phyloP scores from a whole-genome alignment of 35 echinoderm and acorn worm genomes.

The Heliocidaris erythrogramma region DNA sequence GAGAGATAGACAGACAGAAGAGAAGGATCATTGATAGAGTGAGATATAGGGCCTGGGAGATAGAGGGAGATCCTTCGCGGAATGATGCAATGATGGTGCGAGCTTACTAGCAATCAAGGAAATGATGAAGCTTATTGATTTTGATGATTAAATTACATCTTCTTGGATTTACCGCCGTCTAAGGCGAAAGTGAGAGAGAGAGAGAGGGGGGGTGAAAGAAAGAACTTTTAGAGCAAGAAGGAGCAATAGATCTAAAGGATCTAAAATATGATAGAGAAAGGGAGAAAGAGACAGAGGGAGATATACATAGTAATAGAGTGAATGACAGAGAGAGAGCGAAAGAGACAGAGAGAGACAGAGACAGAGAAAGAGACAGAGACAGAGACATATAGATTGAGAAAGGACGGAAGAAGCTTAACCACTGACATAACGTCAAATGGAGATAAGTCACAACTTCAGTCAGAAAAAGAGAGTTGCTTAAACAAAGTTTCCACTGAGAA shows the following conservation, averaged over 20 bases:
- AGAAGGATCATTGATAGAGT: background rate
- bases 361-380: background rate
- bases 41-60: background rate
- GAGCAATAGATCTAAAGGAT: too few relatives aligned
- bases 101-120: background rate
- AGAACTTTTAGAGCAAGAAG: too few relatives aligned
- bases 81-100: background rate
- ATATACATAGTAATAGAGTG: background rate
- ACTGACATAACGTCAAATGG: too few relatives aligned
- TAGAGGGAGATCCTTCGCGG: background rate
- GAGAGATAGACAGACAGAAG: background rate
- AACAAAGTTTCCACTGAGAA: too few relatives aligned
- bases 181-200: background rate
- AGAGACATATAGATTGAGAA: too few relatives aligned
- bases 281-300: too few relatives aligned
- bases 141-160: conserved; percentile 1
- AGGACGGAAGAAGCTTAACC: too few relatives aligned
- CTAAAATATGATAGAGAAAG: too few relatives aligned
- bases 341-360: too few relatives aligned
- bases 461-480: too few relatives aligned
- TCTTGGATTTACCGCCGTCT: background rate
- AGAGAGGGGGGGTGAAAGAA: too few relatives aligned
- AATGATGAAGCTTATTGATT: conserved; percentile 8
- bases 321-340: background rate
- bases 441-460: too few relatives aligned